Conservation (phyloP, 2,113 vertebrate species). For the Onychostoma macrolepis region DNA sequence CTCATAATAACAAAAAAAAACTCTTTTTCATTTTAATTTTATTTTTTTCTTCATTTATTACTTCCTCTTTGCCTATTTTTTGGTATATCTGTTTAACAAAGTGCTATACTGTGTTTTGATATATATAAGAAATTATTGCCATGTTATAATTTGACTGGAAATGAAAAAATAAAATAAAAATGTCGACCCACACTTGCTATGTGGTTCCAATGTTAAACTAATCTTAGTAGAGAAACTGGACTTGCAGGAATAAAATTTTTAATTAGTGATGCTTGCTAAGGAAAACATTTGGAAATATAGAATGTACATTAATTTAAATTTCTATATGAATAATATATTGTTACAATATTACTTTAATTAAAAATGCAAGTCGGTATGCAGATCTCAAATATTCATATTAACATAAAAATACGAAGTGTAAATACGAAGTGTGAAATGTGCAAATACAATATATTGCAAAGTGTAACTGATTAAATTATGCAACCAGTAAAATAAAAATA, state of each 20-base stretch:
- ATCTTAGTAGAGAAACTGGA: neutral
- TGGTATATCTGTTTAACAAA: neutral
- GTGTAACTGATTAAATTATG: neutral
- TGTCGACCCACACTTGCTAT: neutral
- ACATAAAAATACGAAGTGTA: neutral
- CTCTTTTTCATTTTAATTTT: neutral
- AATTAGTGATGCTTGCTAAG: neutral
- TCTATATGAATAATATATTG: neutral
- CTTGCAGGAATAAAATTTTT: neutral
- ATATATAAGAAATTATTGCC: neutral
- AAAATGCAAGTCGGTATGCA: neutral
- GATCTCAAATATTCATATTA: neutral
- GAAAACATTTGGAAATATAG: neutral
- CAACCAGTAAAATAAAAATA: neutral
- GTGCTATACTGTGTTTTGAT: neutral
- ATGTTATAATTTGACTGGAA: neutral
- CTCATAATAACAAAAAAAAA: too few species aligned
- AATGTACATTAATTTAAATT: too few species aligned
- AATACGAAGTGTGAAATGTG: neutral
- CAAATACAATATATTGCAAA: neutral
- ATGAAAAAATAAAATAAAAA: too few species aligned
- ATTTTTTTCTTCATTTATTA: neutral
- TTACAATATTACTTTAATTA: neutral
- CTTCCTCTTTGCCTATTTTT: neutral
- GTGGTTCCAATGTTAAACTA: neutral